Conservation (phyloP, 2,888 invertebrate species). For the Noctuana brunneofusca region DNA sequence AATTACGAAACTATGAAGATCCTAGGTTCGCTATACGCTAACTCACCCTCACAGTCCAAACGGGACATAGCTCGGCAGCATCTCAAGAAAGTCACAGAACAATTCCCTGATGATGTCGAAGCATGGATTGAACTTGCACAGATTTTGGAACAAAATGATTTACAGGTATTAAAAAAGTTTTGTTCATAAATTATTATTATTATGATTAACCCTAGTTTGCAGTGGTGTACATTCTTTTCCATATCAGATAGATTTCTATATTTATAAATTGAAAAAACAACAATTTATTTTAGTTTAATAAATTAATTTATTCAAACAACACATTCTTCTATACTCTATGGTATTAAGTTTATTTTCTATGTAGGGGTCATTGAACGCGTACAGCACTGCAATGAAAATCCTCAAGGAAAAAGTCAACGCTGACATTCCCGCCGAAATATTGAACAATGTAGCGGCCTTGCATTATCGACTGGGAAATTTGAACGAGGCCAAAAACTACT, state of each 20-base stretch:
- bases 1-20: constrained; percentile 99
- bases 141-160: constrained; percentile 97
- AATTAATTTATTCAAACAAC: no score
- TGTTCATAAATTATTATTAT: no score
- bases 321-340: no score
- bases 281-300: no score
- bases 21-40: constrained; percentile 97
- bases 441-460: constrained; percentile 98
- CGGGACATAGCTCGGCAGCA: constrained; percentile 96
- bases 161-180: no score
- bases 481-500: constrained; percentile 91
- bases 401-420: constrained; percentile 95
- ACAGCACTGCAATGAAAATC: constrained; percentile 96
- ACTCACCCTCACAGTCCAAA: constrained; percentile 93
- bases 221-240: no score
- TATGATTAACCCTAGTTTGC: no score
- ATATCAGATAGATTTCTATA: no score
- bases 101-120: constrained; percentile 98
- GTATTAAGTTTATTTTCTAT: constrained; percentile 8
- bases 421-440: constrained; percentile 98
- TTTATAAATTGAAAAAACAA: no score
- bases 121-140: constrained; percentile 99
- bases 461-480: constrained; percentile 95
- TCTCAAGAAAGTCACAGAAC: constrained; percentile 96
- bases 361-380: constrained; percentile 93